These are phyloP conservation scores for Coregonus sp. DNA, from an alignment of 2,797 vertebrate genomes.

Conservation along the genomic window DNA sequence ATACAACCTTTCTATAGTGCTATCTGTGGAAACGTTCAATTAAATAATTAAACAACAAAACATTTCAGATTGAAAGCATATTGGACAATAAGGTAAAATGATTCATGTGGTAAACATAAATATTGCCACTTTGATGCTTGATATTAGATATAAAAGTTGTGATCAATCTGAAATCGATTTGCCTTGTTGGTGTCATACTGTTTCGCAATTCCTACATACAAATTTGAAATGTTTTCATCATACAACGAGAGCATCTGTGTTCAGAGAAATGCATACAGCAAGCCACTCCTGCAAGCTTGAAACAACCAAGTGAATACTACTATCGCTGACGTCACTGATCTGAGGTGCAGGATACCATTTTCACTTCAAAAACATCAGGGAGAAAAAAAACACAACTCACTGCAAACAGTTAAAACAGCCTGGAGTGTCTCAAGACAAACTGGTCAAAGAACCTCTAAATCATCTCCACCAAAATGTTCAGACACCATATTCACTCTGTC, in stretches of 20 bases:
- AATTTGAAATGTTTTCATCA: constrained; percentile 37
- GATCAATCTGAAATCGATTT: constrained; percentile 53
- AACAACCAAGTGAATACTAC: constrained; percentile 36
- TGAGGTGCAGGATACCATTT: constrained; percentile 37
- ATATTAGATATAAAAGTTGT: constrained; percentile 54
- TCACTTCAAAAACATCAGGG: constrained; percentile 38
- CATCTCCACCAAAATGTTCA: constrained; percentile 42
- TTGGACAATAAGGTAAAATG: constrained; percentile 32
- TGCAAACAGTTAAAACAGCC: constrained; percentile 56
- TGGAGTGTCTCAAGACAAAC: constrained; percentile 49
- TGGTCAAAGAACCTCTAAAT: constrained; percentile 47
- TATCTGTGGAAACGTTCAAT: constrained; percentile 50
- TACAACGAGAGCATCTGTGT: constrained; percentile 28
- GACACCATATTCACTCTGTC: constrained; percentile 42
- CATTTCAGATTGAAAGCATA: constrained; percentile 22
- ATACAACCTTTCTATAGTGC: constrained; percentile 65
- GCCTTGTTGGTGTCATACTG: constrained; percentile 42
- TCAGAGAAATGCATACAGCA: constrained; percentile 18
- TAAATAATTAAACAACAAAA: constrained; percentile 39
- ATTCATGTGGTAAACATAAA: constrained; percentile 62
- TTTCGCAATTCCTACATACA: constrained; percentile 41
- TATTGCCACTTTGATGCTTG: constrained; percentile 67
- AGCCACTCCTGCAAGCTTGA: constrained; percentile 33
- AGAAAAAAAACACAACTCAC: constrained; percentile 47
- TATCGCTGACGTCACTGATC: constrained; percentile 27